Evolutionary conservation across 37 sponge, comb jelly and placozoan species (phyloP).

Genomic region (Chondrilla cf. caribensis): DNA sequence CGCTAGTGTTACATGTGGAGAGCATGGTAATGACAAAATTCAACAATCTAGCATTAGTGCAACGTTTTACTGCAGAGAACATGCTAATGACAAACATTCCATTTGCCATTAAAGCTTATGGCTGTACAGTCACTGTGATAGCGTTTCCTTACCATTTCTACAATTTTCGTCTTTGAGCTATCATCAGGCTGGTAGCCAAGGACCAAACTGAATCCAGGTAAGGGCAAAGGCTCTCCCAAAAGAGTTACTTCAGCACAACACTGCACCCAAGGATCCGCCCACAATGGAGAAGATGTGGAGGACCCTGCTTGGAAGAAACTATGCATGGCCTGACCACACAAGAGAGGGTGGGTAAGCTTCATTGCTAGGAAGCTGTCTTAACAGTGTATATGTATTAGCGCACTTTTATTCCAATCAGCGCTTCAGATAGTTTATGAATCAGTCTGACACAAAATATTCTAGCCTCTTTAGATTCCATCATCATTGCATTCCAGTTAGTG

Average conservation of each 20-base stretch:
- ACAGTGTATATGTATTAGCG: not conserved
- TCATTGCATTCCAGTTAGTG: constrained; percentile 33
- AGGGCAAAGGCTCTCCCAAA: not conserved
- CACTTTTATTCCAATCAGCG: constrained; percentile 35
- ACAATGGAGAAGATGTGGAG: not conserved
- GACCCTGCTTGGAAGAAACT: constrained; percentile 4
- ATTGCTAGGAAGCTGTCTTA: no score
- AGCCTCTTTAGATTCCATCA: constrained; percentile 24
- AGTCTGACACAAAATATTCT: constrained; percentile 36
- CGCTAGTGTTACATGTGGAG: no score
- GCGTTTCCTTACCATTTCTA: constrained; percentile 10
- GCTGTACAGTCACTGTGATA: no score
- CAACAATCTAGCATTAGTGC: no score
- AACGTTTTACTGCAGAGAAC: no score
- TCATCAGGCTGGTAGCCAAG: constrained; percentile 14
- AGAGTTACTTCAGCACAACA: not conserved
- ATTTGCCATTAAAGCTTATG: no score
- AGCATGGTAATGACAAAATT: no score
- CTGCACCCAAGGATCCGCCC: constrained; percentile 17
- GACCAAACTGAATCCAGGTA: not conserved
- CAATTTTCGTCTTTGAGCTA: constrained; percentile 2
- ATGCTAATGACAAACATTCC: no score
- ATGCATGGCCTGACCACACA: constrained; percentile 37
- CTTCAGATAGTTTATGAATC: constrained; percentile 34
- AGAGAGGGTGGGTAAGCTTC: no score